Evolutionary conservation across 2,888 invertebrate genomes (phyloP).

Genomic region (Rapana venosa): DNA sequence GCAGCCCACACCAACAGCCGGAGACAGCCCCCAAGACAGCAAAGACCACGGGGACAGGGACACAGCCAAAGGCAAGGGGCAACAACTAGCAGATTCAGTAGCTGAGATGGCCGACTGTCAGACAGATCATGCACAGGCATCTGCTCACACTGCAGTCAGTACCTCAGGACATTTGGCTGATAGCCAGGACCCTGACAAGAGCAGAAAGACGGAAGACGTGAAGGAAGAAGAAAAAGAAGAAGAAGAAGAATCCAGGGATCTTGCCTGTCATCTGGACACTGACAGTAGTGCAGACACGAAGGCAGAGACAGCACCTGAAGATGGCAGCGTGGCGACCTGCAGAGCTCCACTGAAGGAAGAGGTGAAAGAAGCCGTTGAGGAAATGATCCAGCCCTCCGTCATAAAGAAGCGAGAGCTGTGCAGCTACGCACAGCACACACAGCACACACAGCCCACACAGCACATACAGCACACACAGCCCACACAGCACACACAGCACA

Average conservation of each 20-base stretch:
- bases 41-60: not conserved
- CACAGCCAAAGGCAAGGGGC: not conserved
- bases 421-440: not conserved
- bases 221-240: not conserved
- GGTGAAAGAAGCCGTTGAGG: not conserved
- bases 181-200: too few species aligned
- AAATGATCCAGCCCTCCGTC: not conserved
- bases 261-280: too few species aligned
- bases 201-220: not conserved
- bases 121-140: too few species aligned
- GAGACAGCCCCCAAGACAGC: conserved; percentile 7
- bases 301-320: not conserved
- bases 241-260: not conserved
- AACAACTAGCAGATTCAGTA: too few species aligned
- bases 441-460: not conserved
- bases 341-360: not conserved
- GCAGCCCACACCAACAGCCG: not conserved
- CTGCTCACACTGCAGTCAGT: too few species aligned
- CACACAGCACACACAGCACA: not conserved
- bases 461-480: not conserved
- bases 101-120: too few species aligned
- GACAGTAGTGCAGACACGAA: not conserved
- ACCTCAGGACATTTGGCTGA: too few species aligned
- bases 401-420: not conserved
- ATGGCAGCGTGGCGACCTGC: not conserved